phyloP scores from a whole-genome alignment of 1,140 invertebrate genomes.

The Halesus radiatus region DNA sequence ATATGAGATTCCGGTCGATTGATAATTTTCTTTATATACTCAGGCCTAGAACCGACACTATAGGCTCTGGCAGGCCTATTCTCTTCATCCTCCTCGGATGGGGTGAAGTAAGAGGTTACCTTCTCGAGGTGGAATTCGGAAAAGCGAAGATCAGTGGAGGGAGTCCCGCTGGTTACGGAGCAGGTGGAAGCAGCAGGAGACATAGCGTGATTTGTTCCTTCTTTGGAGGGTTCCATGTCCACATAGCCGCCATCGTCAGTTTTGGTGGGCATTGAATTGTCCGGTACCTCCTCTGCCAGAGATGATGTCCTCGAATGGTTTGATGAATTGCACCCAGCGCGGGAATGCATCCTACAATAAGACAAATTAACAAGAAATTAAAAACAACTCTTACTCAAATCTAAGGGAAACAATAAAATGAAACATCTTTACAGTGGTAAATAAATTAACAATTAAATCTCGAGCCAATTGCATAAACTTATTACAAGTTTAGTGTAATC shows the following conservation, averaged over 20 bases:
- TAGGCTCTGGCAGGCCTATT: constrained; percentile 83
- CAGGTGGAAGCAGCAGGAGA: constrained; percentile 76
- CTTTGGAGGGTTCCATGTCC: constrained; percentile 72
- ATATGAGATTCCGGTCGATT: constrained; percentile 58
- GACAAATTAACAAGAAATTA: too few species aligned
- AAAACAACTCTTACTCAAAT: too few species aligned
- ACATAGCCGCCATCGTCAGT: constrained; percentile 73
- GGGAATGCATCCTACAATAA: constrained; percentile 57
- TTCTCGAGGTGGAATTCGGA: constrained; percentile 79
- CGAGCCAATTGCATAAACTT: too few species aligned
- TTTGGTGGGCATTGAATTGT: constrained; percentile 59
- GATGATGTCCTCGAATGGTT: constrained; percentile 58
- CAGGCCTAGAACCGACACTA: constrained; percentile 87
- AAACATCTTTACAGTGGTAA: too few species aligned
- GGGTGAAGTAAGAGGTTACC: constrained; percentile 74
- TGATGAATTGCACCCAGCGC: constrained; percentile 58
- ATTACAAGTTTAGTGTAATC: too few species aligned
- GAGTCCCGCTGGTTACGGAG: constrained; percentile 79
- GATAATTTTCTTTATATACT: constrained; percentile 61
- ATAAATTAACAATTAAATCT: too few species aligned
- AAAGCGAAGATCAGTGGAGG: constrained; percentile 66
- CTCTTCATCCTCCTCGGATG: constrained; percentile 72
- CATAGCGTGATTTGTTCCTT: constrained; percentile 74
- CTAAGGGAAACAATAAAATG: too few species aligned
- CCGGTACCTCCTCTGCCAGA: constrained; percentile 54